Base-by-base conservation (phyloP, 30 jellyfish, hydroid and myxozoan species). In the Cassiopea xamachana region DNA sequence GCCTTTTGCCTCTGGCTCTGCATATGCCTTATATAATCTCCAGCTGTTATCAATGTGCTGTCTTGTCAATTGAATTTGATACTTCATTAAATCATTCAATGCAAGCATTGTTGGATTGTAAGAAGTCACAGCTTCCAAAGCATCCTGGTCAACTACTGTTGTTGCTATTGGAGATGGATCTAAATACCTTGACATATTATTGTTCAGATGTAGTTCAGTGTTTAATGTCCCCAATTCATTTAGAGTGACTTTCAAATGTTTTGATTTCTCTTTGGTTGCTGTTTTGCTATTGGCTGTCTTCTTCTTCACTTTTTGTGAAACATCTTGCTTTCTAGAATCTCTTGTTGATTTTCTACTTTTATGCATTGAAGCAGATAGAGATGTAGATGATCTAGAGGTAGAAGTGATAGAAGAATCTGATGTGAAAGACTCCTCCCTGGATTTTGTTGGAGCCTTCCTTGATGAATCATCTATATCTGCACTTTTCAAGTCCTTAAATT, bases 51-150 rank as follows among this genome's bases (percentile, higher is more conserved):
- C 93, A 50, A 94, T 78, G 84, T 89, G 98, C 80, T 84, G 93
- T 48, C 89, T 78, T 48, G 94, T 73, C 68, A 94, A 78, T 50
- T 94, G 94, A 39, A 94, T 79, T 44, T 94, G 98, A 73, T 59
- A 94, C 61, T 85, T 94, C 78, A 94, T 27, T 86, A 94, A 69
- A 76, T 94, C 98, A 89, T 94, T 89, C 72, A 95, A 79, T 5
- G 98, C 98, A 1, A 94, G 61, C 51, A 90, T 85, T 46, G 98
- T 81, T 45, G 98, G 98, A 83, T 94, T 86, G 49, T 89, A 94
- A n/a, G 92, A 82, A 0, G 97, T 84, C 50, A 89, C 87, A 7
- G 91, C 96, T 6, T 94, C 97, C n/a, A 94, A 60, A 12, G 97
- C 94, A 69, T 82, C 95, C 0, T 81, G 60, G 81, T 77, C 90